Conservation (phyloP, 1,140 invertebrate species). For the Anagrus nilaparvatae region DNA sequence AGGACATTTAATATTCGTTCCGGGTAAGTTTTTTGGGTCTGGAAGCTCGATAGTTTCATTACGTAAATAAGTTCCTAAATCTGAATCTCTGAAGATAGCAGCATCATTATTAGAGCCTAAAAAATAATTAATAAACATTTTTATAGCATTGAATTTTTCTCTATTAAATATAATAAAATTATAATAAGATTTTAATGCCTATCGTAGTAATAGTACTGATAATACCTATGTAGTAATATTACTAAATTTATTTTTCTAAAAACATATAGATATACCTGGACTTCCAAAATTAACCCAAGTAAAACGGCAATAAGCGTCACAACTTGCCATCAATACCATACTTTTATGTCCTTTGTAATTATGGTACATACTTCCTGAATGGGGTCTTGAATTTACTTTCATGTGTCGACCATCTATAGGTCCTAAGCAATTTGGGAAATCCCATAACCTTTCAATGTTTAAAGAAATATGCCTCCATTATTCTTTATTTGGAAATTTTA, state of each 20-base stretch:
- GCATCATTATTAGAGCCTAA: background rate
- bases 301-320: conserved; percentile 36
- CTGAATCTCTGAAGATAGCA: background rate
- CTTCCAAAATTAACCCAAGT: too few relatives aligned
- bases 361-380: conserved; percentile 30
- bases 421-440: conserved; percentile 37
- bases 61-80: background rate
- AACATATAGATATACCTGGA: too few relatives aligned
- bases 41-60: background rate
- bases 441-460: conserved; percentile 26
- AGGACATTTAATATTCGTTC: background rate
- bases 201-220: too few relatives aligned
- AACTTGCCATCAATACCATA: conserved; percentile 34
- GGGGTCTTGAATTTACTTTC: conserved; percentile 23
- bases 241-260: too few relatives aligned
- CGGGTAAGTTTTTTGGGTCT: background rate
- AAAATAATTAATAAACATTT: too few relatives aligned
- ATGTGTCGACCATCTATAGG: conserved; percentile 41
- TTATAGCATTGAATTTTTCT: too few relatives aligned
- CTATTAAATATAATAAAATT: too few relatives aligned
- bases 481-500: conserved; percentile 16
- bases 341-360: conserved; percentile 28
- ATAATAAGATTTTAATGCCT: too few relatives aligned
- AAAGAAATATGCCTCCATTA: conserved; percentile 22
- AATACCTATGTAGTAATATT: too few relatives aligned